Conservation (phyloP, 2,888 invertebrate species). For the Cordilura impudica region DNA sequence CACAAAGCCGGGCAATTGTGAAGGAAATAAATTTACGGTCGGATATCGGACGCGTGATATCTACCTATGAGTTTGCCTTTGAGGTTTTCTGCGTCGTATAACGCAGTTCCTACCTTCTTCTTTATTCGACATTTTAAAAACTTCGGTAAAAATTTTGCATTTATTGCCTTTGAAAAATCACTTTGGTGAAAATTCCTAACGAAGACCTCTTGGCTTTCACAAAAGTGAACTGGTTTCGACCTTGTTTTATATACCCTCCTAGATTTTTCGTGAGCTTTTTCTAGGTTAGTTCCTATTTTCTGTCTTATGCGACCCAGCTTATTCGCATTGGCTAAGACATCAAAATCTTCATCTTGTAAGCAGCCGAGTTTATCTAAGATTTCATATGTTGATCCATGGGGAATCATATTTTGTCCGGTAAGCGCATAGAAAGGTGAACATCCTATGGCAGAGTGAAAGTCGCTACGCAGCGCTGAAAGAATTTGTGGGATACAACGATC, state of each 20-base stretch:
- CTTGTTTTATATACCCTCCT: neutral
- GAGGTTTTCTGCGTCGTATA: neutral
- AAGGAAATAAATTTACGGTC: neutral
- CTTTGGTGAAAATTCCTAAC: conserved; percentile 1
- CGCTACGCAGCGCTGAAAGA: neutral
- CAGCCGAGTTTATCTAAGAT: neutral
- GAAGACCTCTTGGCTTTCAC: neutral
- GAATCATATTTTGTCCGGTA: conserved; percentile 18
- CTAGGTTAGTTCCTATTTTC: neutral
- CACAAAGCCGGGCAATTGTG: conserved; percentile 10
- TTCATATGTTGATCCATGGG: neutral
- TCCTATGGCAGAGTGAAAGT: neutral
- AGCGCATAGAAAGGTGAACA: conserved; percentile 13
- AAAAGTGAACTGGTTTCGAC: neutral
- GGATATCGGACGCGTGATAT: conserved; percentile 4
- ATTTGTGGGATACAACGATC: neutral
- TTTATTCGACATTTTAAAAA: neutral
- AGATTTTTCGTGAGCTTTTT: neutral
- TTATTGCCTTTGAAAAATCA: conserved; percentile 16
- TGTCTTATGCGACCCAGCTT: neutral
- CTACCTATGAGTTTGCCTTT: conserved; percentile 4
- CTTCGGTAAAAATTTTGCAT: conserved; percentile 16
- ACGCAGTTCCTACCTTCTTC: neutral
- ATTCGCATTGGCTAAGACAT: neutral
- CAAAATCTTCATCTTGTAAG: neutral